phyloP scores from a whole-genome alignment of 1,140 invertebrate species.

The Drosophila arizonae region DNA sequence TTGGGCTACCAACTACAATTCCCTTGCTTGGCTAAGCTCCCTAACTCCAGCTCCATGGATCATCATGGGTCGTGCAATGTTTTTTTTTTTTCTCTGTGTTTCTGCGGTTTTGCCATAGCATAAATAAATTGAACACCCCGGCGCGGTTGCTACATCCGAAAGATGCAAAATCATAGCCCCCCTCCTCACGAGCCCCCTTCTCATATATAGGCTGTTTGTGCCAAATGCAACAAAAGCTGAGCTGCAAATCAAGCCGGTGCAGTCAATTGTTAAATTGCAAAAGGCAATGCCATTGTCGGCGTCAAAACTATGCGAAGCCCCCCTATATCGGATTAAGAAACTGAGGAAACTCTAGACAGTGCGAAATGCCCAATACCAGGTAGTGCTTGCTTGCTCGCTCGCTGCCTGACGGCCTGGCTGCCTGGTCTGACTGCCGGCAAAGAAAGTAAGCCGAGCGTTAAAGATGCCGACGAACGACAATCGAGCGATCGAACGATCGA shows the following conservation, averaged over 20 bases:
- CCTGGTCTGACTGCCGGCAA: not conserved
- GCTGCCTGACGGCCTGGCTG: not conserved
- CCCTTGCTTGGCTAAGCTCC: conserved; percentile 6
- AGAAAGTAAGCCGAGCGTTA: conserved; percentile 56
- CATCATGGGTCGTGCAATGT: conserved; percentile 58
- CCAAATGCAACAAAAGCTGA: conserved; percentile 5
- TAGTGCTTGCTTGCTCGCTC: conserved; percentile 1
- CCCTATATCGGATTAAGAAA: conserved; percentile 20
- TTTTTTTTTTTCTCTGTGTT: conserved; percentile 13
- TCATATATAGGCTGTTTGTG: conserved; percentile 25
- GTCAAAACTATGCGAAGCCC: conserved; percentile 11
- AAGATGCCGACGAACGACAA: conserved; percentile 32
- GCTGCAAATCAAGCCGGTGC: conserved; percentile 53
- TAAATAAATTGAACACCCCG: conserved; percentile 61
- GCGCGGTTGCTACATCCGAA: conserved; percentile 29
- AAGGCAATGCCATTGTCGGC: conserved; percentile 74
- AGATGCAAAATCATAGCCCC: conserved; percentile 10
- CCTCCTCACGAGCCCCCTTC: conserved; percentile 4
- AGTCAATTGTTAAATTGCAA: conserved; percentile 80
- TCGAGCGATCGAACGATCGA: conserved; percentile 5
- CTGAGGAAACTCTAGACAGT: conserved; percentile 41
- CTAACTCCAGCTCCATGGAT: conserved; percentile 39
- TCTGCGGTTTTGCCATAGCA: conserved; percentile 64
- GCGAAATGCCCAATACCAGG: conserved; percentile 49
- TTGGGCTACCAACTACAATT: conserved; percentile 17